Evolutionary conservation across 2,888 invertebrate species (phyloP).

Genomic region (Metopia argyrocephala): DNA sequence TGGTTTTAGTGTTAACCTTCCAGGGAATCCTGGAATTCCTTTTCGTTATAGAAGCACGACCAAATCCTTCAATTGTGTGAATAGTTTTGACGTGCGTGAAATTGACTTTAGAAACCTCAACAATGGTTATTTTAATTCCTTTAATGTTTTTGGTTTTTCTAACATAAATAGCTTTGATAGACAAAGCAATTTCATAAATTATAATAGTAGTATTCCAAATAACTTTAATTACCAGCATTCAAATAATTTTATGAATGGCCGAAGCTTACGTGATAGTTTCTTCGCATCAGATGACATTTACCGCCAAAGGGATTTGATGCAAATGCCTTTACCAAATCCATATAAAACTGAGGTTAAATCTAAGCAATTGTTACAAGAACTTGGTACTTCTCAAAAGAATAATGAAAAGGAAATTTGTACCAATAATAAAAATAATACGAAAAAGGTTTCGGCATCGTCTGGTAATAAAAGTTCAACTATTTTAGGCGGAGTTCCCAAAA

Average conservation of each 20-base stretch:
- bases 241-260: background rate
- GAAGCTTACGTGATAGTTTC: constrained; percentile 2
- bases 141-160: background rate
- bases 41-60: background rate
- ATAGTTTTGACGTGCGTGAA: background rate
- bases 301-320: constrained; percentile 42
- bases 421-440: background rate
- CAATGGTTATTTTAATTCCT: background rate
- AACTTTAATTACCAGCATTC: background rate
- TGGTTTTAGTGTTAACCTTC: background rate
- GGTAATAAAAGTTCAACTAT: background rate
- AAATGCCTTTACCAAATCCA: constrained; percentile 34
- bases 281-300: constrained; percentile 47
- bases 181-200: background rate
- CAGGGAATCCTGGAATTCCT: background rate
- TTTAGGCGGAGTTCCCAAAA: constrained; percentile 22
- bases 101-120: background rate
- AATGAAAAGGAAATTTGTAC: no score
- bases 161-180: background rate
- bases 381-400: background rate
- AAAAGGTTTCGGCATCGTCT: background rate
- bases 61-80: background rate
- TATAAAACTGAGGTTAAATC: constrained; percentile 14
- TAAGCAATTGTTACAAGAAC: background rate
- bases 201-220: no score